Evolutionary conservation across 2,797 vertebrate species (phyloP).

Genomic region (Acipenser ruthenus): DNA sequence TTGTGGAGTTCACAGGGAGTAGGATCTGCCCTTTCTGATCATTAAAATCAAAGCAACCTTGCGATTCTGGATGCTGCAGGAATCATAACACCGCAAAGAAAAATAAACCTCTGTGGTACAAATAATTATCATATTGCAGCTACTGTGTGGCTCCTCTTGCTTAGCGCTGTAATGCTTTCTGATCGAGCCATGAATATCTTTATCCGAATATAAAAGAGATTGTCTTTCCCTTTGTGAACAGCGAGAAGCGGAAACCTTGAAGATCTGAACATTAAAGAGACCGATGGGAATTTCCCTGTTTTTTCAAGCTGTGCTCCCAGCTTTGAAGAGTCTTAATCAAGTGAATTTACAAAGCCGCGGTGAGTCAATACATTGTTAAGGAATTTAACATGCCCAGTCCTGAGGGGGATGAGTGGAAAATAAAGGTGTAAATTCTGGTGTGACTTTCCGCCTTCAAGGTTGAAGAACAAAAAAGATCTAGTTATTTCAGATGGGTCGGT

Average conservation of each 20-base stretch:
- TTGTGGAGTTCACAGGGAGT: too few relatives aligned
- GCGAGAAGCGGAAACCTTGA: background rate
- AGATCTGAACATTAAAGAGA: background rate
- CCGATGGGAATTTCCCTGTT: constrained; percentile 7
- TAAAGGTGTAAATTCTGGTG: background rate
- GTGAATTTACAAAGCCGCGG: background rate
- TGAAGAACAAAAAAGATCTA: background rate
- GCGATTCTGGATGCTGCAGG: too few relatives aligned
- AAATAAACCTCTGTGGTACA: too few relatives aligned
- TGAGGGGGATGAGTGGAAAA: background rate
- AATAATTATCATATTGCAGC: too few relatives aligned
- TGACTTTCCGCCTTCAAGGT: background rate
- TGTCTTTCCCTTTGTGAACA: too few relatives aligned
- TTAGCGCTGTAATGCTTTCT: too few relatives aligned
- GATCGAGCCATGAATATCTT: too few relatives aligned
- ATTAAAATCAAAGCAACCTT: too few relatives aligned
- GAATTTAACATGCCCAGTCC: background rate
- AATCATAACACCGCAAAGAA: too few relatives aligned
- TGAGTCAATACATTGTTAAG: background rate
- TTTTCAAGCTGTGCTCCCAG: constrained; percentile 11
- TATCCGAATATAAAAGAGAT: too few relatives aligned
- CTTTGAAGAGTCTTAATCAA: constrained; percentile 11
- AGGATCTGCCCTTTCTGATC: too few relatives aligned
- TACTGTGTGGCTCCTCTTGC: too few relatives aligned
- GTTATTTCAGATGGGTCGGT: background rate